Evolutionary conservation across 2,797 vertebrate genomes (phyloP).

Genomic region (Loriculus beryllinus): DNA sequence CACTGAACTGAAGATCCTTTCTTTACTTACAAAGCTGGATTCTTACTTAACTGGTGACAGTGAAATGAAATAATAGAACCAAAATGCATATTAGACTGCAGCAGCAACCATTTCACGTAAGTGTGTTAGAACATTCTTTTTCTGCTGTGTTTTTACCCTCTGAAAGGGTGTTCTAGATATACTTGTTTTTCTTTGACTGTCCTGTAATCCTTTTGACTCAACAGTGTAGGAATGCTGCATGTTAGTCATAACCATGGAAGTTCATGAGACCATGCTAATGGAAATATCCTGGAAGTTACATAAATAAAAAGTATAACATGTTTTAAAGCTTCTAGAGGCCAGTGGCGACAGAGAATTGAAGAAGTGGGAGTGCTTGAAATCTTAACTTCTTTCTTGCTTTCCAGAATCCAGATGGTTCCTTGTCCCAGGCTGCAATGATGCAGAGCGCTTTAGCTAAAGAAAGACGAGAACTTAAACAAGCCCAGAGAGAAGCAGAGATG

Average conservation of each 20-base stretch:
- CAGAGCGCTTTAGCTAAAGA: constrained; percentile 97
- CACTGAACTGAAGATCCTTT: neutral
- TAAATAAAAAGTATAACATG: neutral
- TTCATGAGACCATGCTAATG: neutral
- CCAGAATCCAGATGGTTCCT: constrained; percentile 95
- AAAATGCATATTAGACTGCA: neutral
- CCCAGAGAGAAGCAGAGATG: constrained; percentile 97
- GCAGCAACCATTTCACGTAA: neutral
- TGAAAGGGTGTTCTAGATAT: neutral
- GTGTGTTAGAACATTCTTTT: neutral
- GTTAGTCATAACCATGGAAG: neutral
- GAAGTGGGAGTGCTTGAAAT: neutral
- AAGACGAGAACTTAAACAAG: constrained; percentile 93
- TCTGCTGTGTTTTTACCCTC: neutral
- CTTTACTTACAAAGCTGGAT: neutral
- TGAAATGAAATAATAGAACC: neutral
- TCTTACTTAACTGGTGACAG: neutral
- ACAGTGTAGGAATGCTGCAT: neutral
- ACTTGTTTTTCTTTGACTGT: neutral
- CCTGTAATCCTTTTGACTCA: neutral
- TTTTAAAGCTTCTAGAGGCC: neutral
- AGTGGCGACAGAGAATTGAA: neutral
- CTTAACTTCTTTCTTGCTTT: neutral
- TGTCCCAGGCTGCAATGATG: constrained; percentile 99
- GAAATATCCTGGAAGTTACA: neutral